These are phyloP conservation scores for Proctacanthus coquilletti DNA, from an alignment of 1,140 invertebrate species.

Conservation along the genomic window DNA sequence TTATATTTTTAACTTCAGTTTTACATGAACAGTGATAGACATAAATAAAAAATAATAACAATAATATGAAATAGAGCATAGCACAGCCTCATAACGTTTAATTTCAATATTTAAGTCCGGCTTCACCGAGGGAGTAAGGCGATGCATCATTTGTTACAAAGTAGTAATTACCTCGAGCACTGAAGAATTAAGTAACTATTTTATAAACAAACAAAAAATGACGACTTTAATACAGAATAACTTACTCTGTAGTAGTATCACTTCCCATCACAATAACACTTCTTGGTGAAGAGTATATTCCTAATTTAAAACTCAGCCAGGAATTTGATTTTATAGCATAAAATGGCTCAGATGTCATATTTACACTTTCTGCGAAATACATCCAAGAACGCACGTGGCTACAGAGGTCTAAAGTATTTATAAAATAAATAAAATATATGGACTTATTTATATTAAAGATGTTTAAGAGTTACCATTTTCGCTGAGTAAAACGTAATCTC, in stretches of 20 bases:
- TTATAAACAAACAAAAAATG: conserved; percentile 1
- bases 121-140: no score
- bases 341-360: conserved; percentile 19
- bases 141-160: conserved; percentile 17
- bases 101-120: no score
- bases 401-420: conserved; percentile 12
- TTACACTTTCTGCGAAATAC: conserved; percentile 27
- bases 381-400: conserved; percentile 28
- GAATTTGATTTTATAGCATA: conserved; percentile 20
- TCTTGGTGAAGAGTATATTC: conserved; percentile 12
- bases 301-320: conserved; percentile 21
- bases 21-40: no score
- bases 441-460: neutral
- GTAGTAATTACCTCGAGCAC: conserved; percentile 28
- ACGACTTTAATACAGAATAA: no score
- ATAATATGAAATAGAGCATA: no score
- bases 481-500: neutral
- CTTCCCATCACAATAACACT: conserved; percentile 17
- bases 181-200: conserved; percentile 12
- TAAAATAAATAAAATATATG: neutral
- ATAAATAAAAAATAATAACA: no score
- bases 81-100: no score
- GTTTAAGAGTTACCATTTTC: conserved; percentile 14
- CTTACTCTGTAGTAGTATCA: conserved; percentile 12
- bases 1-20: no score